A percentile compares a stretch with the other conserved stretches of the same genome.
Conservation (phyloP, 2,797 vertebrate genomes). For the Orestias chungarensis region DNA sequence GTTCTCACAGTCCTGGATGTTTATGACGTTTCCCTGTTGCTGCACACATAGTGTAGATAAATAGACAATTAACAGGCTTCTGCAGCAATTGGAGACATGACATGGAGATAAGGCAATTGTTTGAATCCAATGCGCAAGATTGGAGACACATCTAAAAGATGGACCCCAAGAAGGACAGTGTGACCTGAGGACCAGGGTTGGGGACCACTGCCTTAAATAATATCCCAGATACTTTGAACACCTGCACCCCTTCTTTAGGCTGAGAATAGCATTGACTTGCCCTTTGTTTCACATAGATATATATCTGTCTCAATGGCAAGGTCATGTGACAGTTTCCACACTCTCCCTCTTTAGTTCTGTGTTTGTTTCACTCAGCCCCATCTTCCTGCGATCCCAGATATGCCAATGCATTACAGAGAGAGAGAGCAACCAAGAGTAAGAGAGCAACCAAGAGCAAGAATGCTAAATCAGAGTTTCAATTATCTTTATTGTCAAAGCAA, state of each 20-base stretch:
- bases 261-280: conserved; percentile 57
- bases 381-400: conserved; percentile 18
- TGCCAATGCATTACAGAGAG: conserved; percentile 2
- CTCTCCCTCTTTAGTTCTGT: neutral
- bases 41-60: no score
- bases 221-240: conserved; percentile 36
- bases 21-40: no score
- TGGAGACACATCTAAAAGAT: no score
- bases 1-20: no score
- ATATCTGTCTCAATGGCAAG: conserved; percentile 61
- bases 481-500: conserved; percentile 53
- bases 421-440: conserved; percentile 30
- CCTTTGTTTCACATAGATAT: conserved; percentile 64
- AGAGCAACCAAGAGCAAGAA: conserved; percentile 33
- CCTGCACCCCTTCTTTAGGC: conserved; percentile 40
- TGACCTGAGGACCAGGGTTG: no score
- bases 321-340: conserved; percentile 56
- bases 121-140: no score
- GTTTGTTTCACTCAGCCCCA: conserved; percentile 18
- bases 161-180: no score
- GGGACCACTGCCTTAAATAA: no score
- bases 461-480: conserved; percentile 64
- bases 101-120: no score
- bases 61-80: no score
- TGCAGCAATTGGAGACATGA: no score